Percentiles rank a stretch among this genome's conserved stretches.
Conservation (phyloP, 2,888 invertebrate genomes). For the Timema podura region DNA sequence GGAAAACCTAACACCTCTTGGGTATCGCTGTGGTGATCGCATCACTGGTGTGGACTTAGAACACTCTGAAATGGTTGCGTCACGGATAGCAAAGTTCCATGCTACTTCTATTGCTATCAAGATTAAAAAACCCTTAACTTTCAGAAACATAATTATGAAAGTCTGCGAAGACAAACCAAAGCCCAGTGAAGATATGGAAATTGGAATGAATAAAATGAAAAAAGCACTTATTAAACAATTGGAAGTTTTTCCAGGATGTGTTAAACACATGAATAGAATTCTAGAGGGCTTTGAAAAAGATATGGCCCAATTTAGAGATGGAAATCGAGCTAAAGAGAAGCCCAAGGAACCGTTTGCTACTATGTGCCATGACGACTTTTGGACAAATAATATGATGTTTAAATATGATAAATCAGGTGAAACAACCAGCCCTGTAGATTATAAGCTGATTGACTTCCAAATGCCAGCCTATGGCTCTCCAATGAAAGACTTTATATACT, state of each 20-base stretch:
- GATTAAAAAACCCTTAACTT: constrained; percentile 39
- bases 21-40: constrained; percentile 40
- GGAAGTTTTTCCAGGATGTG: constrained; percentile 35
- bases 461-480: constrained; percentile 40
- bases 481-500: constrained; percentile 42
- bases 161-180: constrained; percentile 28
- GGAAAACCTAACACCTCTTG: constrained; percentile 40
- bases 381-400: constrained; percentile 46
- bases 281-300: constrained; percentile 18
- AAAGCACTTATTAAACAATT: constrained; percentile 38
- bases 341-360: constrained; percentile 40
- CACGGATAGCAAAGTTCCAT: constrained; percentile 22
- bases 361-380: constrained; percentile 43
- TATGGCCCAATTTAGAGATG: neutral
- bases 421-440: constrained; percentile 32
- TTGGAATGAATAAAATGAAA: constrained; percentile 32
- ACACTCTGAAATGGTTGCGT: constrained; percentile 17
- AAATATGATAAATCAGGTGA: constrained; percentile 36
- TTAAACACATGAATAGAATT: constrained; percentile 35
- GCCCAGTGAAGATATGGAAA: constrained; percentile 24
- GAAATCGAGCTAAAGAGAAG: too few species aligned
- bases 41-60: constrained; percentile 39
- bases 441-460: constrained; percentile 46
- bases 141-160: constrained; percentile 36
- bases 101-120: constrained; percentile 37